Evolutionary conservation across 2,888 invertebrate genomes (phyloP), one percentile per base, ranked within the genome.

Genomic region (Rhabditoides inermis): DNA sequence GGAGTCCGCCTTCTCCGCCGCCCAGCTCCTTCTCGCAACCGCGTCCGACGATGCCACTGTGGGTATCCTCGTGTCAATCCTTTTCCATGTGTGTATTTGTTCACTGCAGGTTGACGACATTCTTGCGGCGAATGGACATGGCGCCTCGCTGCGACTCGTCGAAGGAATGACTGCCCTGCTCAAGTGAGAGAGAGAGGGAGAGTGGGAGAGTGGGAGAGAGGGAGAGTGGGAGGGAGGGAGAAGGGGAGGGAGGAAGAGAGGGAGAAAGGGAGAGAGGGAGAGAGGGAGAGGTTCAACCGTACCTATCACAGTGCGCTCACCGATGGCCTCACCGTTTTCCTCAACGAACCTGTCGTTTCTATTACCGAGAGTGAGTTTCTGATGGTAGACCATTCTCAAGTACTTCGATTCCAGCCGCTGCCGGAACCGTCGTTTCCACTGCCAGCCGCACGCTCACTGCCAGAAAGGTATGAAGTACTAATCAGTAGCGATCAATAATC

Each of bases 41-140:
- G 45, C 52, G 23, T 63, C 61, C 49, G 67, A 69, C 36, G 58
- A 64, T 45, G 56, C 61, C 5, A 56, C 60, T 4, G 49, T 55
- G 2, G 40, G n/a, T n/a, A n/a, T n/a, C n/a, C n/a, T n/a, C n/a
- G 7, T 39, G 12, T 39, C 15, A 18, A 12, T 12, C 7, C 12
- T n/a, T 39, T 39, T 39, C 6, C 12, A 39, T 15, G 39, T 6
- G n/a, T 39, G 15, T 39, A 6, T n/a, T 15, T 39, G 7, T 39
- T 39, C 22, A 39, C n/a, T 10, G 1, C 10, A 12, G 40, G 18
- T 39, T 18, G 40, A 39, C 40, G 60, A 61, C 36, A 48, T 64
- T 27, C 46, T 64, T 6, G 10, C 53, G 37, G 49, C 55, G 47
- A 57, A 51, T 25, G 64, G 64, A 15, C 64, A 64, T 35, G 64